Conservation (phyloP, 2,888 invertebrate genomes). For the Polia nebulosa region DNA sequence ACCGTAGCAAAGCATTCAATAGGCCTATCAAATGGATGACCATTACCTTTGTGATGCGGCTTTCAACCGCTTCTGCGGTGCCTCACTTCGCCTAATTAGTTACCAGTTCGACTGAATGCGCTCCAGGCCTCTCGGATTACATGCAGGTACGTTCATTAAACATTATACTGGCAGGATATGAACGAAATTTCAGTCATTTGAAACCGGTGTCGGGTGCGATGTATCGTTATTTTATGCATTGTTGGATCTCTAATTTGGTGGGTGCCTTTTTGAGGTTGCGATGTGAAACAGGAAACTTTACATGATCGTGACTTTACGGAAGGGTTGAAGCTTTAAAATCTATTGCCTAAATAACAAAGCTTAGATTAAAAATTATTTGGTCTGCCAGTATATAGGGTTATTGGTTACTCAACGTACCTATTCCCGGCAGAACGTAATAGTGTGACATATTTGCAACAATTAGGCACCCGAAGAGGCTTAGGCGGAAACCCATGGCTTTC, state of each 20-base stretch:
- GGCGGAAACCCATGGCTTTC: no score
- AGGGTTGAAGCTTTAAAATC: background rate
- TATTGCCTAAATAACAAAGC: background rate
- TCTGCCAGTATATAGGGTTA: no score
- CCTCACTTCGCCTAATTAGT: conserved; percentile 73
- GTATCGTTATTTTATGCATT: conserved; percentile 7
- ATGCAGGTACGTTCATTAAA: conserved; percentile 39
- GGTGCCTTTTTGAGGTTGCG: conserved; percentile 1
- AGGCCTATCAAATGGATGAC: conserved; percentile 64
- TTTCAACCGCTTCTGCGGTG: conserved; percentile 63
- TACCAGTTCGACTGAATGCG: conserved; percentile 65
- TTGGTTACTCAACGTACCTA: no score
- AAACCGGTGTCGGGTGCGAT: background rate
- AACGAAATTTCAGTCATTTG: conserved; percentile 35
- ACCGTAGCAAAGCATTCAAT: conserved; percentile 58
- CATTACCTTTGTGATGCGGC: conserved; percentile 73
- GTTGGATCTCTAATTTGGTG: background rate
- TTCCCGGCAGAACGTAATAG: no score
- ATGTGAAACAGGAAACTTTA: background rate
- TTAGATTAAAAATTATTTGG: no score
- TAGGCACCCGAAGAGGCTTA: no score
- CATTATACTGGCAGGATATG: conserved; percentile 7
- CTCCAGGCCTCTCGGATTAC: conserved; percentile 55
- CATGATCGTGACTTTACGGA: background rate
- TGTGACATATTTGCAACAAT: no score